Base-by-base conservation (phyloP, 2,113 vertebrate genomes). In the Synchiropus splendidus region DNA sequence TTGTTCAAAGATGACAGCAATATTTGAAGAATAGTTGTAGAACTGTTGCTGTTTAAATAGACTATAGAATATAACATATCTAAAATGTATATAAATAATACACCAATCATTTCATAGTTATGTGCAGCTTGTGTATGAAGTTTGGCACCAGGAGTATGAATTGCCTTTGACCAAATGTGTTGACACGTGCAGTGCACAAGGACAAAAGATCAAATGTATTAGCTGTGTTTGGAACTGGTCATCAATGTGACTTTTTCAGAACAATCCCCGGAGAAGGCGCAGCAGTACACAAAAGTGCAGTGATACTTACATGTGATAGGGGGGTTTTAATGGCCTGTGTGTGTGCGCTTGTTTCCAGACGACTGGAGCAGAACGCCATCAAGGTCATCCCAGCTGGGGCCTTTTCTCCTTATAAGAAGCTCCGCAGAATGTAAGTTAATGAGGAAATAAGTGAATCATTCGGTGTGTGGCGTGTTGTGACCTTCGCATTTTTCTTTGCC, bases 301-400 rank as follows among this genome's bases (percentile, higher is more conserved):
- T 36, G 48, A 68, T 66, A 62, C 60, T 61, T n/a, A n/a, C n/a
- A n/a, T n/a, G n/a, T n/a, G n/a, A 62, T 71, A 70, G 51, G 69
- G 39, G 16, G 37, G n/a, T n/a, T 54, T 48, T 21, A 48, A 9
- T 70, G 50, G 75, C 62, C 55, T 60, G 64, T 58, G 51, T 75
- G 75, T 77, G 65, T 77, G 30, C 77, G 51, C 79, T 70, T 64
- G 64, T 60, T 79, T 85, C 43, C 85, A 99, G 95, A 85, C 92
- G 95, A 57, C 77, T 99, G 81, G 95, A 99, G 70, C 95, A 99
- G 83, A 99, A 99, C 68, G 87, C 92, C 67, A 97, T 99, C 85
- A 98, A 92, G 84, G 85, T 89, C 74, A 96, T 98, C 64, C 92
- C 95, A 65, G 87, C 92, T 54, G 95, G 90, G 74, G 92, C 93